These are phyloP conservation scores for Eupithecia abbreviata DNA, from an alignment of 2,888 invertebrate species.

Conservation along the genomic window DNA sequence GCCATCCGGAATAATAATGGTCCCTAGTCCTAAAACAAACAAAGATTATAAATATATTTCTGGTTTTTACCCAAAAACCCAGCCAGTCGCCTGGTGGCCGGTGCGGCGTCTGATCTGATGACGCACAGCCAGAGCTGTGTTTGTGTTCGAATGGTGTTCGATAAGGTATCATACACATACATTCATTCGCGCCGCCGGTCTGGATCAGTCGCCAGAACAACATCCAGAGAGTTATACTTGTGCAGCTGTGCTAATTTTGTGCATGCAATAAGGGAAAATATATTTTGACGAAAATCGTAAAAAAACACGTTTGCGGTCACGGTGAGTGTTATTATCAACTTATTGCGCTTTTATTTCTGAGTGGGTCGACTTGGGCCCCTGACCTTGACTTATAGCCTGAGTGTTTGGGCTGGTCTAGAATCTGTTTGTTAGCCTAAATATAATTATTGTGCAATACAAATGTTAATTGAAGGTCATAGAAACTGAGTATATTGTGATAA, in stretches of 20 bases:
- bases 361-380: not conserved
- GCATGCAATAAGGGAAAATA: not conserved
- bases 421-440: not conserved
- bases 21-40: not conserved
- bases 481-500: not conserved
- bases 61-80: not conserved
- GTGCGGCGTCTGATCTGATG: not conserved
- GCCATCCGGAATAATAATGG: not conserved
- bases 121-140: not conserved
- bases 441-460: not conserved
- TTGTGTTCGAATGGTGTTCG: not conserved
- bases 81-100: not conserved
- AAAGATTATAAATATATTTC: not conserved
- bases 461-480: not conserved
- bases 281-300: not conserved
- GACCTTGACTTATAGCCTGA: conserved; percentile 1
- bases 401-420: not conserved
- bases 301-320: not conserved
- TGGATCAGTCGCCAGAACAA: conserved; percentile 7
- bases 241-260: not conserved
- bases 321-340: not conserved
- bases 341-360: not conserved
- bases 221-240: not conserved
- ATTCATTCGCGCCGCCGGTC: conserved; percentile 3
- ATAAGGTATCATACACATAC: not conserved